Evolutionary conservation across 2,888 invertebrate genomes (phyloP).

Genomic region (Gymnoscelis rufifasciata): DNA sequence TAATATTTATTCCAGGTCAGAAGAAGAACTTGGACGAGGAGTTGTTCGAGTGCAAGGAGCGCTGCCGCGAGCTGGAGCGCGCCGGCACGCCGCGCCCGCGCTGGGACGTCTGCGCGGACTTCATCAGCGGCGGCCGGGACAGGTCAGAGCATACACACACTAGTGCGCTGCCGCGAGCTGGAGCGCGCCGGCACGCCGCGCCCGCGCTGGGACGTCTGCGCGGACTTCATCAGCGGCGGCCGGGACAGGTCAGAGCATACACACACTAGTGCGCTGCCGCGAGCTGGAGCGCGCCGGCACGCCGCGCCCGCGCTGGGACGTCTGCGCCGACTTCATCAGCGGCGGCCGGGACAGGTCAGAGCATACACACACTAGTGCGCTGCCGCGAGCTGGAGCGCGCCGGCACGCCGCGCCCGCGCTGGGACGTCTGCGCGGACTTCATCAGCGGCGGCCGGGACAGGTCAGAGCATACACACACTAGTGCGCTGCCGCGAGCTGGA

Average conservation of each 20-base stretch:
- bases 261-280: conserved; percentile 45
- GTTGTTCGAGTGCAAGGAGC: conserved; percentile 59
- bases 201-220: conserved; percentile 71
- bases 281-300: conserved; percentile 71
- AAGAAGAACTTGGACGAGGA: conserved; percentile 60
- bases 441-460: conserved; percentile 71
- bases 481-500: conserved; percentile 65
- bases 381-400: conserved; percentile 66
- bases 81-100: conserved; percentile 72
- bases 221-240: conserved; percentile 72
- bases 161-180: conserved; percentile 60
- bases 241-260: conserved; percentile 47
- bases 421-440: conserved; percentile 72
- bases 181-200: conserved; percentile 72
- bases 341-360: conserved; percentile 64
- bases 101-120: conserved; percentile 73
- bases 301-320: conserved; percentile 71
- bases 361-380: no score
- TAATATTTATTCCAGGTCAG: conserved; percentile 34
- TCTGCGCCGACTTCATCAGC: conserved; percentile 71
- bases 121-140: conserved; percentile 69
- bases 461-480: conserved; percentile 33
- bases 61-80: conserved; percentile 64
- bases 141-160: conserved; percentile 37
- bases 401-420: conserved; percentile 71